phyloP scores from a whole-genome alignment of 2,888 invertebrate species.

The Xestobium rufovillosum region DNA sequence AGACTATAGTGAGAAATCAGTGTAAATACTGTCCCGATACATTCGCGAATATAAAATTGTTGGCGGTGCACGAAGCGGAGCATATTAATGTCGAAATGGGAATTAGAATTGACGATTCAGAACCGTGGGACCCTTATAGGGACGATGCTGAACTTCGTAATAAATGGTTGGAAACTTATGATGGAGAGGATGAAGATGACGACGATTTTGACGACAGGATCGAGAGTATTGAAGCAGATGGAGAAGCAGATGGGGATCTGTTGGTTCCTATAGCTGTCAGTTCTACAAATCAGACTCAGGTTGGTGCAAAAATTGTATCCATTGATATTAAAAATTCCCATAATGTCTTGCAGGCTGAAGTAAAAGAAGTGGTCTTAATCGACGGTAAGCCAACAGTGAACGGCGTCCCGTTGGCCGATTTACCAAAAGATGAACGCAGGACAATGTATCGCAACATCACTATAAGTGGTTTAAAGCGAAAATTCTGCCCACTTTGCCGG shows the following conservation, averaged over 20 bases:
- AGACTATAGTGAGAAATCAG: slow-evolving; percentile 25
- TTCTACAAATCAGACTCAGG: too few relatives aligned
- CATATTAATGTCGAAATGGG: slow-evolving; percentile 38
- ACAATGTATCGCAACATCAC: slow-evolving; percentile 9
- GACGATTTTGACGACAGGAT: too few relatives aligned
- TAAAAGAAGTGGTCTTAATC: slow-evolving; percentile 26
- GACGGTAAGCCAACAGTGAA: slow-evolving; percentile 33
- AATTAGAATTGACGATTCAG: slow-evolving; percentile 32
- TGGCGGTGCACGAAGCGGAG: slow-evolving; percentile 36
- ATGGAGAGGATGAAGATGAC: slow-evolving; percentile 26
- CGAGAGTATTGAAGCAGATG: slow-evolving; percentile 17
- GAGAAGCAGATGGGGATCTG: slow-evolving; percentile 22
- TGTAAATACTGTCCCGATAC: slow-evolving; percentile 36
- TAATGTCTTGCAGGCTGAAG: slow-evolving; percentile 18
- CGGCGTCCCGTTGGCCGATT: slow-evolving; percentile 34
- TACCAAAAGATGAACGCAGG: slow-evolving; percentile 38
- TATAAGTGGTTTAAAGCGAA: slow-evolving; percentile 21
- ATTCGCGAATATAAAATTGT: slow-evolving; percentile 32
- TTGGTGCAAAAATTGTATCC: not conserved
- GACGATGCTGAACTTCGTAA: slow-evolving; percentile 35
- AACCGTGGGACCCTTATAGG: slow-evolving; percentile 31
- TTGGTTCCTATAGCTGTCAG: slow-evolving; percentile 28
- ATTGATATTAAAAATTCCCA: slow-evolving; percentile 7
- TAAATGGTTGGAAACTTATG: slow-evolving; percentile 32
- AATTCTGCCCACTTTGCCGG: slow-evolving; percentile 40